Percentiles rank a stretch among this genome's conserved stretches.
Conservation (phyloP, 2,797 vertebrate species). For the Aotus griseimembra region DNA sequence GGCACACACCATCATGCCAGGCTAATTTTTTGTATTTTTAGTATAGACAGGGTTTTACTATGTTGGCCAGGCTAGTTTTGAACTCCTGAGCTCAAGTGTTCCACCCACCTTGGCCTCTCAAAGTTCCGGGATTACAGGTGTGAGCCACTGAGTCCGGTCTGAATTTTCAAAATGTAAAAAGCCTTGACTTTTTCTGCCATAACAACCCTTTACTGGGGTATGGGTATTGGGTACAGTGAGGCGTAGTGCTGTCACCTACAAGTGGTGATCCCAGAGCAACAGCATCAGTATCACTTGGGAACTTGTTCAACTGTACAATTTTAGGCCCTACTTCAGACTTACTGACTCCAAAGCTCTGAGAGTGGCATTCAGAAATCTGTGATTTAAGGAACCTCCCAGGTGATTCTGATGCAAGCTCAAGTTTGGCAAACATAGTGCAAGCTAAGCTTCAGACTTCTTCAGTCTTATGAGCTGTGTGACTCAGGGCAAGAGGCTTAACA, state of each 20-base stretch:
- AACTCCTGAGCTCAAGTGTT: background rate
- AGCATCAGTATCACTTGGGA: background rate
- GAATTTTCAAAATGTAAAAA: slow-evolving; percentile 1
- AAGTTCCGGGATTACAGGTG: background rate
- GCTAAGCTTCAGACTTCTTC: background rate
- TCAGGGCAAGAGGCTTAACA: background rate
- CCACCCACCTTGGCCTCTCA: background rate
- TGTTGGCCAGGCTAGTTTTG: background rate
- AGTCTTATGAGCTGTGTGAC: background rate
- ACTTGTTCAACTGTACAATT: background rate
- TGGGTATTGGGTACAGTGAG: background rate
- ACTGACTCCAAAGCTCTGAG: background rate
- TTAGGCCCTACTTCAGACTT: background rate
- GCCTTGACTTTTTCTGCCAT: background rate
- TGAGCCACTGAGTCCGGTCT: background rate
- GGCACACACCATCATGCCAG: background rate
- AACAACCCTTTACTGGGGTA: background rate
- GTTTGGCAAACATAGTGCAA: background rate
- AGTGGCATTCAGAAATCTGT: background rate
- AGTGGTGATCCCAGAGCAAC: background rate
- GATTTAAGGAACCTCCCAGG: background rate
- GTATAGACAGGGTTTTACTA: background rate
- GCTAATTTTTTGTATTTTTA: background rate
- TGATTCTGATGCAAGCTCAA: background rate
- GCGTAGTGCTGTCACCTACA: background rate